phyloP scores from a whole-genome alignment of 2,888 invertebrate species.

The Caenorhabditis becei region DNA sequence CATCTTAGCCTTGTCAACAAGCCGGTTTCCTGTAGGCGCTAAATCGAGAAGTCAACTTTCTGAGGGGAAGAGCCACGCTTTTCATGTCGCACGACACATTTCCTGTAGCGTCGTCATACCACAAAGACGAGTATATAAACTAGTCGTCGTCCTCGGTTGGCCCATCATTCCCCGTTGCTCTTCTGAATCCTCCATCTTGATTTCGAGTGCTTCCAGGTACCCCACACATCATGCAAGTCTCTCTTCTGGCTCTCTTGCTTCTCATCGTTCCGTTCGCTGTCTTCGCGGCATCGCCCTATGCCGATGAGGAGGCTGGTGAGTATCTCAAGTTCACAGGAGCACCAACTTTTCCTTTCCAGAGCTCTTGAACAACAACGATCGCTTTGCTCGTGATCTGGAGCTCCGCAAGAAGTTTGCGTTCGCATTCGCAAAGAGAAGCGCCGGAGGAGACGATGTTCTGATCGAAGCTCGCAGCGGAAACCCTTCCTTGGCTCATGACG shows the following conservation, averaged over 20 bases:
- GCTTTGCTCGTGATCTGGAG: slow-evolving; percentile 60
- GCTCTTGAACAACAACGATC: slow-evolving; percentile 46
- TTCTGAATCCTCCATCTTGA: not conserved
- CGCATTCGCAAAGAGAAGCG: slow-evolving; percentile 60
- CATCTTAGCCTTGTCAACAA: slow-evolving; percentile 44
- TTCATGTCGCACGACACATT: slow-evolving; percentile 62
- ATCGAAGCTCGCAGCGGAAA: slow-evolving; percentile 51
- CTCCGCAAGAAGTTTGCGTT: slow-evolving; percentile 64
- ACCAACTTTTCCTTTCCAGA: slow-evolving; percentile 22
- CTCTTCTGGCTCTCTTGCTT: slow-evolving; percentile 46
- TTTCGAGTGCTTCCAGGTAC: slow-evolving; percentile 28
- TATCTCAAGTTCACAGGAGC: not conserved
- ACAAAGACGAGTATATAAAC: slow-evolving; percentile 44
- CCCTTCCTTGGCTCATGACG: slow-evolving; percentile 41
- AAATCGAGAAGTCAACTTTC: slow-evolving; percentile 29
- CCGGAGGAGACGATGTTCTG: slow-evolving; percentile 47
- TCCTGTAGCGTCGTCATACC: slow-evolving; percentile 45
- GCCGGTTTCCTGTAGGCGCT: slow-evolving; percentile 49
- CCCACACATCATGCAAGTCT: slow-evolving; percentile 52
- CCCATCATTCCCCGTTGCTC: not conserved
- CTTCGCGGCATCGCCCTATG: slow-evolving; percentile 24
- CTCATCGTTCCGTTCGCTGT: slow-evolving; percentile 46
- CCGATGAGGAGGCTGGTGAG: slow-evolving; percentile 47
- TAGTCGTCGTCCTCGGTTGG: not conserved
- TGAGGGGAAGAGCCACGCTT: slow-evolving; percentile 16